Evolutionary conservation across 1,140 invertebrate genomes (phyloP).

Genomic region (Drosophila obscura): DNA sequence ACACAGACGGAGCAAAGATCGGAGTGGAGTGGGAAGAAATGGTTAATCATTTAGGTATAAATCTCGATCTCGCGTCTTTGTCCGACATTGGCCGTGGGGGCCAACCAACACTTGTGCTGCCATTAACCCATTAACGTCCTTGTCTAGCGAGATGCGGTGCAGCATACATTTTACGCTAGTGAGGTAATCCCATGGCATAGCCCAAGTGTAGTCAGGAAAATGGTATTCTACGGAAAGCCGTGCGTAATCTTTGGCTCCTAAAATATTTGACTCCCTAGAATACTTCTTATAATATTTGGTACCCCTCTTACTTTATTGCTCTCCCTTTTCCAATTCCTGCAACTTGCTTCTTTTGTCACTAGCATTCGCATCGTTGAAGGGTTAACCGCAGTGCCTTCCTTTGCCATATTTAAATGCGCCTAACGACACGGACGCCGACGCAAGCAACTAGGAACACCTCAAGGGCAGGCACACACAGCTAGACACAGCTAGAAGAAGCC

Average conservation of each 20-base stretch:
- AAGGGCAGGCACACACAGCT: no score
- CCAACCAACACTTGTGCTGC: slow-evolving; percentile 7
- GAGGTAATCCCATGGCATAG: slow-evolving; percentile 13
- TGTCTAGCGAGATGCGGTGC: slow-evolving; percentile 14
- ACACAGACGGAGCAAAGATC: not conserved
- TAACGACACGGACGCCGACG: no score
- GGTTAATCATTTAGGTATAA: slow-evolving; percentile 82
- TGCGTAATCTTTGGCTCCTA: no score
- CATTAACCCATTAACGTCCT: slow-evolving; percentile 50
- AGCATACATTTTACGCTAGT: slow-evolving; percentile 23
- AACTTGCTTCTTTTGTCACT: no score
- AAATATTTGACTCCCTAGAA: no score
- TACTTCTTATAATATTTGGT: no score
- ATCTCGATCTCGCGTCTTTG: slow-evolving; percentile 55
- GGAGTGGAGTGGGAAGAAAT: slow-evolving; percentile 49
- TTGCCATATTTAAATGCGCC: no score
- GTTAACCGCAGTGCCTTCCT: no score
- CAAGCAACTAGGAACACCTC: no score
- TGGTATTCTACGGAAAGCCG: not conserved
- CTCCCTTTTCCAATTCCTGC: no score
- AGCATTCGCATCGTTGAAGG: no score
- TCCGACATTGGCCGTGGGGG: slow-evolving; percentile 27
- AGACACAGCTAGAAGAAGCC: not conserved
- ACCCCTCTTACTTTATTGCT: no score
- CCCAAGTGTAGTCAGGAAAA: not conserved